These are phyloP conservation scores for Dipodomys stephensi DNA, from an alignment of 2,113 vertebrate genomes.

Conservation along the genomic window DNA sequence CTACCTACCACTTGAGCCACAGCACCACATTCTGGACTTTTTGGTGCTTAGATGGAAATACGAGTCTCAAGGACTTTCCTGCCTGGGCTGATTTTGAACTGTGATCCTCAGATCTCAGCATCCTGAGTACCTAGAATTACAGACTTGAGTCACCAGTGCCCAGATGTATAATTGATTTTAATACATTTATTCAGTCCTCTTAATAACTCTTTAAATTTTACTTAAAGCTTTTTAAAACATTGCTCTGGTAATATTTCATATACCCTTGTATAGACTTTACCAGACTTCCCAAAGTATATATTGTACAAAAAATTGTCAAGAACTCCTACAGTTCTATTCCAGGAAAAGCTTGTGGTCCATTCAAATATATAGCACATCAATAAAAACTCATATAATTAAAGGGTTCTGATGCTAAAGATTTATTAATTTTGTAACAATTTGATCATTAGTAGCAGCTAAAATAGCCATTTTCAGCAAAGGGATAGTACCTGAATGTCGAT, in stretches of 20 bases:
- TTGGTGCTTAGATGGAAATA: too few relatives aligned
- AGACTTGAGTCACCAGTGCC: too few relatives aligned
- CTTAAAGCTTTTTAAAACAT: not conserved
- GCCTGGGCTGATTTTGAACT: too few relatives aligned
- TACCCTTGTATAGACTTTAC: not conserved
- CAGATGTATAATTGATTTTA: too few relatives aligned
- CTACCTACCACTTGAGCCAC: too few relatives aligned
- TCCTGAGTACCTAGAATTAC: too few relatives aligned
- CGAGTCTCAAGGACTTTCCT: too few relatives aligned
- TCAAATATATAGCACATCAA: not conserved
- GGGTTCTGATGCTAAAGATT: not conserved
- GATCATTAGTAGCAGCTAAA: not conserved
- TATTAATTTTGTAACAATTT: constrained; percentile 17
- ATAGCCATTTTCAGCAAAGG: not conserved
- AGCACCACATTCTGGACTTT: too few relatives aligned
- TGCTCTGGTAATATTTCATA: not conserved
- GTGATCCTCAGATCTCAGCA: too few relatives aligned
- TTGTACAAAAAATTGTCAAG: not conserved
- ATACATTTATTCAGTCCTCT: too few relatives aligned
- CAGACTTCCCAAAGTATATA: not conserved
- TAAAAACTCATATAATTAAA: too few relatives aligned
- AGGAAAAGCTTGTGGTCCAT: not conserved
- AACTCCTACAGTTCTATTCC: not conserved
- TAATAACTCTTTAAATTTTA: not conserved
- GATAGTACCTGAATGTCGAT: not conserved